Evolutionary conservation across 1,140 invertebrate genomes (phyloP), one percentile per base, ranked within the genome.

Genomic region (Agrypnia vestita): DNA sequence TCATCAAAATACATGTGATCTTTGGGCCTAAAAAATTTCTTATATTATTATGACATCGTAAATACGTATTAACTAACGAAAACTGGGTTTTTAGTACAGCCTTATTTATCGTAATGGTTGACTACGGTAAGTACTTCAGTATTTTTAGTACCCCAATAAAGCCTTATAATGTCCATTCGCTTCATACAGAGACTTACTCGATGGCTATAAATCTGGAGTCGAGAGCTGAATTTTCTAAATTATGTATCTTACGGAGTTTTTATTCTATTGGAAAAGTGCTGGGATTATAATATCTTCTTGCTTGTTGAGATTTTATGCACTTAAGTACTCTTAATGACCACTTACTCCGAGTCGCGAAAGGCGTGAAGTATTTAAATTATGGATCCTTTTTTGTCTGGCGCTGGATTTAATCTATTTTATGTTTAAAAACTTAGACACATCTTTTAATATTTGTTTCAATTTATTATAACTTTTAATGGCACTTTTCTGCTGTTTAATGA

Each of bases 81-180:
- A 62, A 21, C 59, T 62, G 25, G 19, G 19, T 62, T 62, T 62
- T 62, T 21, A 62, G 59, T 25, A 25, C 21, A 35, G 59, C 59
- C 13, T 62, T 62, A 62, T 62, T 62, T 62, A 62, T 62, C 59
- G 59, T 35, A 62, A 21, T 13, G 59, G 59, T 62, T 62, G 59
- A 62, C 59, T 21, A 62, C 59, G 59, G 21, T 62, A 62, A 62
- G 59, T 62, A 62, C 59, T 62, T 8, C 9, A 62, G 59, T 62
- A 62, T 62, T 62, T 62, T 62, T 62, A 62, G 59, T 62, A 62
- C 25, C 59, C 59, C 59, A 62, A 62, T 62, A 62, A 62, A 62
- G 59, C 59, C 59, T 62, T 62, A 21, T 62, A 62, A 62, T 35
- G 59, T 21, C 59, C 21, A 62, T 62, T 62, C 59, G 13, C 17